Percentiles rank a stretch among this genome's conserved stretches.
phyloP scores from a whole-genome alignment of 2,797 vertebrate genomes.

The Chiloscyllium punctatum region DNA sequence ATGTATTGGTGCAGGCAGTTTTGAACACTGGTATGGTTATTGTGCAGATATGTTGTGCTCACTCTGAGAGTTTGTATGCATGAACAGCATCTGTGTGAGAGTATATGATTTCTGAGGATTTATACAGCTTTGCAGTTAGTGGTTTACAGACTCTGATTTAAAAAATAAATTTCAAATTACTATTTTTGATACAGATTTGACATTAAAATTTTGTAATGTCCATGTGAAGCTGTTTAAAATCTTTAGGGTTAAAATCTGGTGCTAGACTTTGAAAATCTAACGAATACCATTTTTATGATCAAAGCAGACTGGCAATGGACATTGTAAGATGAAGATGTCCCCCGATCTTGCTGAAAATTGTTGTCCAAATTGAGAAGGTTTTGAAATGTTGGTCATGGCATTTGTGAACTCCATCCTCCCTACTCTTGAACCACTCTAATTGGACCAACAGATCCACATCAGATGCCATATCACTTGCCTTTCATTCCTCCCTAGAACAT shows the following conservation, averaged over 20 bases:
- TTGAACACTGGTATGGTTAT: background rate
- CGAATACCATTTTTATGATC: background rate
- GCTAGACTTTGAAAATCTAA: background rate
- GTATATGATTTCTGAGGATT: background rate
- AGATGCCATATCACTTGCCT: too few relatives aligned
- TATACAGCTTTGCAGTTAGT: background rate
- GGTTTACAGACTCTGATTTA: background rate
- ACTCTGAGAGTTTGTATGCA: background rate
- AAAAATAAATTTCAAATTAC: background rate
- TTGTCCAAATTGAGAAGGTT: background rate
- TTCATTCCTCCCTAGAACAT: too few relatives aligned
- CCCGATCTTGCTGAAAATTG: background rate
- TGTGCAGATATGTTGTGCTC: background rate
- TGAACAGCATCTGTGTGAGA: background rate
- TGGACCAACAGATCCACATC: too few relatives aligned
- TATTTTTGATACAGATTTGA: background rate
- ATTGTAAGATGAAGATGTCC: background rate
- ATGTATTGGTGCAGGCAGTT: background rate
- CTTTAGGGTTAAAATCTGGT: background rate
- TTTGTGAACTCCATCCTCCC: too few relatives aligned
- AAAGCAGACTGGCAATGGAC: background rate
- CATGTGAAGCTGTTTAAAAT: background rate
- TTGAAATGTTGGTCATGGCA: too few relatives aligned
- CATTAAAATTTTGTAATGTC: background rate
- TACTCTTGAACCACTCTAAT: too few relatives aligned